Evolutionary conservation across 2,113 vertebrate genomes (phyloP).

Genomic region (Aspiorhynchus laticeps): DNA sequence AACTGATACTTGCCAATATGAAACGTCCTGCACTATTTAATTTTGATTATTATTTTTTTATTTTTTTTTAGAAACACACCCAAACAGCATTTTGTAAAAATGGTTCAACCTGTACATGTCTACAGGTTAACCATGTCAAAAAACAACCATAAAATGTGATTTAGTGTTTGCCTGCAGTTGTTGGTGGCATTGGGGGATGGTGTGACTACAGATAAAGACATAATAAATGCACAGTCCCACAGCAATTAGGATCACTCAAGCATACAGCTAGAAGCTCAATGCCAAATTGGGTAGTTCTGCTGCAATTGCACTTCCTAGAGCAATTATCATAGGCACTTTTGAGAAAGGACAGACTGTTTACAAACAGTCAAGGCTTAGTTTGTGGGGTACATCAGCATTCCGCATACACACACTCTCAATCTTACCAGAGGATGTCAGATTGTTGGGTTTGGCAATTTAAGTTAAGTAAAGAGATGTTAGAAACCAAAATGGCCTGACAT

Average conservation of each 20-base stretch:
- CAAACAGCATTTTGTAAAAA: slow-evolving; percentile 73
- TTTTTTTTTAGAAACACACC: slow-evolving; percentile 70
- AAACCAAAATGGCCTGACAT: not conserved
- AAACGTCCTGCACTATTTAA: not conserved
- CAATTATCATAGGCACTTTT: slow-evolving; percentile 80
- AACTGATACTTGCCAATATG: not conserved
- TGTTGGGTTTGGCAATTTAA: not conserved
- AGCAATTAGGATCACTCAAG: slow-evolving; percentile 86
- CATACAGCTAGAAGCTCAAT: slow-evolving; percentile 76
- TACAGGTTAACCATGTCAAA: slow-evolving; percentile 77
- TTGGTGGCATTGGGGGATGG: slow-evolving; percentile 75
- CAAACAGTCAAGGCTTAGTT: slow-evolving; percentile 78
- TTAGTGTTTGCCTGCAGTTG: slow-evolving; percentile 77
- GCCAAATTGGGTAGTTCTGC: slow-evolving; percentile 87
- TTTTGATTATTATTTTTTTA: not conserved
- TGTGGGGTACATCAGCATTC: slow-evolving; percentile 53
- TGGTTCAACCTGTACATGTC: slow-evolving; percentile 78
- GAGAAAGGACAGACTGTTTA: slow-evolving; percentile 91
- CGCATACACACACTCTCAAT: slow-evolving; percentile 65
- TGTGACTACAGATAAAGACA: slow-evolving; percentile 78
- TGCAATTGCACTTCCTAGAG: slow-evolving; percentile 85
- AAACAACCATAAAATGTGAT: slow-evolving; percentile 76
- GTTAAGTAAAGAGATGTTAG: not conserved
- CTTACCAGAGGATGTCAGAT: slow-evolving; percentile 52
- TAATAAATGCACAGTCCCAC: slow-evolving; percentile 72